Evolutionary conservation across 2,797 vertebrate species (phyloP), one percentile per base, ranked within the genome.

Genomic region (Parauchenoglanis punctatus): DNA sequence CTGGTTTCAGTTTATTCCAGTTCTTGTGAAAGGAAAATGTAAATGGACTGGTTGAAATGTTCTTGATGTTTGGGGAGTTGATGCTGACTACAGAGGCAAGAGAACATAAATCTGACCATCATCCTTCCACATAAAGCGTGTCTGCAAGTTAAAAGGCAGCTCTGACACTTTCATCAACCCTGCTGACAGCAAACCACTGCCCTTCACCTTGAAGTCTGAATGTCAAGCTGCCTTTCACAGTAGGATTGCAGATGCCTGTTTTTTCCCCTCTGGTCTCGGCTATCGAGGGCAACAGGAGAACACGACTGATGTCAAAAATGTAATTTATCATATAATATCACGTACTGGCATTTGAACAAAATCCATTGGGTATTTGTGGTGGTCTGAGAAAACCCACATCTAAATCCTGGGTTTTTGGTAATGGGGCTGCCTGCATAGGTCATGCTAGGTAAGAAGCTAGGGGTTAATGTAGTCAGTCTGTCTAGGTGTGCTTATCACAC

Each of bases 171-270:
- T 90, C 59, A 87, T 90, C 89, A 86, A 77, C 78, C 58, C 52
- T 11, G 87, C 83, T 88, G 81, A 89, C 80, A 85, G 70, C 77
- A 85, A 86, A 85, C 76, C 81, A 49, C 84, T 82, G 85, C 84
- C 86, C 76, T 85, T 86, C 86, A 89, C 81, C 86, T 90, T 87
- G 77, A 91, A 89, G 84, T 86, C 82, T 89, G 84, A 86, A 86
- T 90, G 87, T 84, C 89, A 89, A 49, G 49, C 52, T 85, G 78
- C 28, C 25, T 68, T 83, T 86, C 54, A 73, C n/a, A 25, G n/a
- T 58, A 70, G 56, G 63, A 68, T 63, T 82, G 56, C n/a, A 56
- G 35, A 23, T 58, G 70, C 49, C 87, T 78, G 23, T 61, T 82
- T 65, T 28, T 68, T 73, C 49, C 68, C 59, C 73, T 83, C 40